Evolutionary conservation across 2,888 invertebrate genomes (phyloP), one percentile per base, ranked within the genome.

Genomic region (Hedychridium roseum): DNA sequence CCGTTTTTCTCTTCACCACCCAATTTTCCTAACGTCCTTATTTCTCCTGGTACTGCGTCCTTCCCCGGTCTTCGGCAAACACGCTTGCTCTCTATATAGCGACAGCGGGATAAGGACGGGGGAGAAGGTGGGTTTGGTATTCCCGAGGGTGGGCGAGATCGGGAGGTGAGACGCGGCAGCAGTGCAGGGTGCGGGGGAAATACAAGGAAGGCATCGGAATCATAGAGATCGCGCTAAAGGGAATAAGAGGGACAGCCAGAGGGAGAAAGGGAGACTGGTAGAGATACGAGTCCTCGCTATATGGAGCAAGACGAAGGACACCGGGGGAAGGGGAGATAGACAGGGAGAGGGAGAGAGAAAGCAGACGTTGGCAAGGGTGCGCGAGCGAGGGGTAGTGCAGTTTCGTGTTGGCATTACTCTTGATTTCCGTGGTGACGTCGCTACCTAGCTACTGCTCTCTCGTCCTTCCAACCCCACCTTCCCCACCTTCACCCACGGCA

Each of bases 391-490:
- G 70, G 78, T 79, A 83, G 83, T 83, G 83, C 83, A 82, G 83
- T 84, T 84, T 82, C 84, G 81, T 84, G 84, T 84, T 83, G 81
- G 82, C 84, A 84, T 84, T 84, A 84, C 82, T 84, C 84, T 84
- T 84, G 84, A 84, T 84, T 84, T 84, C 82, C 82, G 80, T 74
- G 78, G 80, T 81, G 82, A 78, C 78, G 76, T 71, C 73, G 71
- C 71, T 70, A 70, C 68, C 70, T 70, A 67, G 65, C 67, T 64
- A 50, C 55, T 60, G 57, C 63, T 59, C 61, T 57, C 64, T 54
- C 60, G 37, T 39, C 44, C 52, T n/a, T n/a, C n/a, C n/a, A n/a
- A n/a, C n/a, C 26, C 40, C 43, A 39, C 15, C 14, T 5, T 2
- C 26, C 2, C 18, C 20, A 21, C 11, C 18, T 3, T 5, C 32